A percentile compares a stretch with the other conserved stretches of the same genome.
phyloP scores from a whole-genome alignment of 2,797 vertebrate species.

The Gorsachius magnificus region DNA sequence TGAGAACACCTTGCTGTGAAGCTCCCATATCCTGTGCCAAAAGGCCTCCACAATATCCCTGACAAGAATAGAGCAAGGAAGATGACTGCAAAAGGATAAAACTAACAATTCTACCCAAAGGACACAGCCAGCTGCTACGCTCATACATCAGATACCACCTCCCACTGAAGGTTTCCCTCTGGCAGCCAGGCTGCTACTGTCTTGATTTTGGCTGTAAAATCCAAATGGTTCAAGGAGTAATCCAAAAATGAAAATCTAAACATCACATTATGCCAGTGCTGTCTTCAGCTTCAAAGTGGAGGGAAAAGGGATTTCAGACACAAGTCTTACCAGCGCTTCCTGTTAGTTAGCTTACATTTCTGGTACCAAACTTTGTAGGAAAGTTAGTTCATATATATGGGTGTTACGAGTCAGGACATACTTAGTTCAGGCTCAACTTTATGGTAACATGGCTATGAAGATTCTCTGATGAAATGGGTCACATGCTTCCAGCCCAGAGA shows the following conservation, averaged over 20 bases:
- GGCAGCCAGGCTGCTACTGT: background rate
- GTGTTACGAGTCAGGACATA: background rate
- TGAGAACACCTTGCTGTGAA: background rate
- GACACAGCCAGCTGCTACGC: background rate
- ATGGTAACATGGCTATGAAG: background rate
- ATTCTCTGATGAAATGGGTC: background rate
- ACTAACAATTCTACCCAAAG: background rate
- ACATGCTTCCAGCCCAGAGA: background rate
- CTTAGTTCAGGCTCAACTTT: background rate
- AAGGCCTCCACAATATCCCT: background rate
- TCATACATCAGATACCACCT: background rate
- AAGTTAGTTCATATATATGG: background rate
- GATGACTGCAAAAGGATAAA: background rate
- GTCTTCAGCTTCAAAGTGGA: background rate
- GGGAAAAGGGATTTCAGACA: background rate
- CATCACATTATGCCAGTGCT: background rate
- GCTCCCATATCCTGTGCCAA: background rate
- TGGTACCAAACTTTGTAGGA: background rate
- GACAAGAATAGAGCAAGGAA: background rate
- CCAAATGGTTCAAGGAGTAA: background rate
- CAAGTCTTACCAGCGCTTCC: background rate
- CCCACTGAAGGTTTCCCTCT: background rate
- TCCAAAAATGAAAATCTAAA: background rate
- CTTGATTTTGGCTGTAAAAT: background rate
- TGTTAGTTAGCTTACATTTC: background rate